A percentile compares a stretch with the other conserved stretches of the same genome.
Conservation (phyloP, 2,797 vertebrate genomes). For the Molossus alvarezi region DNA sequence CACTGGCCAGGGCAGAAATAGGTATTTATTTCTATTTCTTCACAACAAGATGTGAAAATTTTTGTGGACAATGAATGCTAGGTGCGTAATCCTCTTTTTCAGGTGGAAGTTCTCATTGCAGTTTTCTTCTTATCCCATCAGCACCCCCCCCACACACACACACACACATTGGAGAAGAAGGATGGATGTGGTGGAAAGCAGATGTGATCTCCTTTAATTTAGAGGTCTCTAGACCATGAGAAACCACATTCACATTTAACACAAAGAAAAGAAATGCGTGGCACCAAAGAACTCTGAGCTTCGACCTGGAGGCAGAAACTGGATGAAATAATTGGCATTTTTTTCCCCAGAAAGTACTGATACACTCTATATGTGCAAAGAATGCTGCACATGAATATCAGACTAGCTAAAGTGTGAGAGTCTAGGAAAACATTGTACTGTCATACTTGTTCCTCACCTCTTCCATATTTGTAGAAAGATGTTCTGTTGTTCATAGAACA, state of each 20-base stretch:
- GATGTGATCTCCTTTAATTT: neutral
- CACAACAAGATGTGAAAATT: neutral
- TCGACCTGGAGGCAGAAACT: neutral
- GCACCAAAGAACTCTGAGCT: neutral
- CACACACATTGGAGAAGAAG: too few species aligned
- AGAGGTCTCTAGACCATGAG: neutral
- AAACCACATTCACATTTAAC: neutral
- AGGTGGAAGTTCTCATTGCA: neutral
- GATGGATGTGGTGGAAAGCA: neutral
- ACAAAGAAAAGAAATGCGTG: neutral
- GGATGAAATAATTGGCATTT: neutral
- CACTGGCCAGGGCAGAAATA: too few species aligned
- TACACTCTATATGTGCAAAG: fast-evolving
- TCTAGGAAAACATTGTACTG: neutral
- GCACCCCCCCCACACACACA: neutral
- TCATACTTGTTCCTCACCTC: neutral
- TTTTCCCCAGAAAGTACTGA: neutral
- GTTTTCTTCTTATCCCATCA: neutral
- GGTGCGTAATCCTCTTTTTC: neutral
- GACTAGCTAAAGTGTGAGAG: neutral
- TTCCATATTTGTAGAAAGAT: neutral
- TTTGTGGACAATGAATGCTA: neutral
- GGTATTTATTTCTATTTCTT: neutral
- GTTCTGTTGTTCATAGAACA: neutral
- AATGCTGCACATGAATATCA: neutral